Conservation (phyloP, 2,888 invertebrate genomes). For the Diarsia dahlii region DNA sequence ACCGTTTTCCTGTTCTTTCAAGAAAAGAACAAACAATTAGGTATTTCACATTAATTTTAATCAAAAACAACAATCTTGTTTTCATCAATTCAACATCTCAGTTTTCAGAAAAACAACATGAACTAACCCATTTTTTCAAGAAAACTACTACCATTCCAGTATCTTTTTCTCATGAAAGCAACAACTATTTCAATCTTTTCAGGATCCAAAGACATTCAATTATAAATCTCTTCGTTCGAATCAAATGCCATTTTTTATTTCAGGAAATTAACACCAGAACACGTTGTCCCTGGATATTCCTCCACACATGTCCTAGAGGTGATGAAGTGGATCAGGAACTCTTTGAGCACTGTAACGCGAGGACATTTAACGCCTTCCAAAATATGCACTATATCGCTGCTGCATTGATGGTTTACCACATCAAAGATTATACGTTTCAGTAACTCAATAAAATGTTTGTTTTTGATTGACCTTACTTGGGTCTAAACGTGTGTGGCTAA, state of each 20-base stretch:
- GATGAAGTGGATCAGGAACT: constrained; percentile 78
- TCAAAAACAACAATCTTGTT: background rate
- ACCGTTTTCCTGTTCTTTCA: too few relatives aligned
- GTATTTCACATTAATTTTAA: too few relatives aligned
- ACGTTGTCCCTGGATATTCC: constrained; percentile 78
- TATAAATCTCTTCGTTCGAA: background rate
- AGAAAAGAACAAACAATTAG: background rate
- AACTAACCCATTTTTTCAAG: background rate
- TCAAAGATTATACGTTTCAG: constrained; percentile 72
- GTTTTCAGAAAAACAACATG: too few relatives aligned
- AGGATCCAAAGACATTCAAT: too few relatives aligned
- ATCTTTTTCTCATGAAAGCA: background rate
- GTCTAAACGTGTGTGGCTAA: too few relatives aligned
- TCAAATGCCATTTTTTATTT: background rate
- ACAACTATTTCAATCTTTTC: background rate
- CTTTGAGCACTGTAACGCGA: constrained; percentile 76
- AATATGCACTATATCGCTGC: constrained; percentile 85
- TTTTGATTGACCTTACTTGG: background rate
- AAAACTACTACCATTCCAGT: background rate
- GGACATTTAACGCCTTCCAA: constrained; percentile 79
- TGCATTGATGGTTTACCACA: constrained; percentile 79
- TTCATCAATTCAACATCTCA: too few relatives aligned
- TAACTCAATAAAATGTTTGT: constrained; percentile 35
- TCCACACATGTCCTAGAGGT: constrained; percentile 84
- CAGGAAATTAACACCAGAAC: constrained; percentile 76